Conservation (phyloP, 2,888 invertebrate genomes). For the Drosophila conformis region DNA sequence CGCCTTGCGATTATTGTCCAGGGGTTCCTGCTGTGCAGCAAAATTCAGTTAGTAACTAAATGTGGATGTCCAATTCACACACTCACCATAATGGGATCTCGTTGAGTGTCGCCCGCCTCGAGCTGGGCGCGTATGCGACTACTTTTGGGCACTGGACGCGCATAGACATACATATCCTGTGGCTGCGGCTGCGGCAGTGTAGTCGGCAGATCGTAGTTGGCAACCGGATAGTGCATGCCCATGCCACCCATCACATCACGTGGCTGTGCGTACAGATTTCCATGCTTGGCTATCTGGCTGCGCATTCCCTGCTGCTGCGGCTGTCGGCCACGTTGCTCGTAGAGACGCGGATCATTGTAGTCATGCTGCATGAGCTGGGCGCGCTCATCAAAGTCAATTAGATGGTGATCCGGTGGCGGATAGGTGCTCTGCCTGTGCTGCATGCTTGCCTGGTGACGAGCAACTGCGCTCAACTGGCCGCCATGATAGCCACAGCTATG, state of each 20-base stretch:
- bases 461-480: conserved; percentile 22
- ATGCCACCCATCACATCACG: conserved; percentile 42
- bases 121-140: conserved; percentile 48
- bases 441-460: conserved; percentile 37
- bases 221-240: conserved; percentile 22
- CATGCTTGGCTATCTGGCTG: conserved; percentile 19
- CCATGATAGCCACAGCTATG: conserved; percentile 74
- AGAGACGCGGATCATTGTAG: conserved; percentile 68
- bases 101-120: conserved; percentile 33
- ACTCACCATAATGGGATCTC: conserved; percentile 71
- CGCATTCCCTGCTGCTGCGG: conserved; percentile 19
- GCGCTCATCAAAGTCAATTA: conserved; percentile 83
- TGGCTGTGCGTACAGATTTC: conserved; percentile 54
- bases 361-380: conserved; percentile 76
- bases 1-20: conserved; percentile 77
- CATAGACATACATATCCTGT: conserved; percentile 78
- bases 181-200: conserved; percentile 46
- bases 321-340: conserved; percentile 44
- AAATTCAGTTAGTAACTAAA: neutral
- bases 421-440: conserved; percentile 78
- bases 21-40: conserved; percentile 46
- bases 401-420: conserved; percentile 79
- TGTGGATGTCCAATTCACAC: neutral
- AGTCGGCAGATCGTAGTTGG: conserved; percentile 58
- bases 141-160: conserved; percentile 72